Evolutionary conservation across 2,888 invertebrate genomes (phyloP).

Genomic region (Papilio elwesi): DNA sequence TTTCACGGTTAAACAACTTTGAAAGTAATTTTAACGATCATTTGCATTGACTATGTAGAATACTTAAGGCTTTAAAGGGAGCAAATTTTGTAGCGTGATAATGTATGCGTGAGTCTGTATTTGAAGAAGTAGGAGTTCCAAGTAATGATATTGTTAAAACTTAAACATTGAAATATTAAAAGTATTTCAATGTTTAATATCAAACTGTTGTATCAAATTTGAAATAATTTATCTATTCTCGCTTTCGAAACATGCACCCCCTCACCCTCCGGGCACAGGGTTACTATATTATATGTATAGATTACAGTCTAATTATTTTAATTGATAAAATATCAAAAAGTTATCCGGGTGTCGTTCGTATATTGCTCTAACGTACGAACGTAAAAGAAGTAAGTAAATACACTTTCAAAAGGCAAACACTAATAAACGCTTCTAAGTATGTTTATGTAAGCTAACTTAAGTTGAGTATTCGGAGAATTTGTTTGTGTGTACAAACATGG

Average conservation of each 20-base stretch:
- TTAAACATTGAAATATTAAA: too few species aligned
- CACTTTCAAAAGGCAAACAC: background rate
- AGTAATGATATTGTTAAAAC: too few species aligned
- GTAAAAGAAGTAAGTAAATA: background rate
- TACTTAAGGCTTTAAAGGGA: background rate
- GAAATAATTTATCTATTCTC: too few species aligned
- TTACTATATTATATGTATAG: too few species aligned
- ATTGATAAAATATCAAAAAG: background rate
- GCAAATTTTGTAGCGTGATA: background rate
- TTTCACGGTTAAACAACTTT: background rate
- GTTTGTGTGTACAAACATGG: constrained; percentile 6
- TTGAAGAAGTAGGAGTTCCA: too few species aligned
- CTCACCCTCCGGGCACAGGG: background rate
- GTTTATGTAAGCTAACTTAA: background rate
- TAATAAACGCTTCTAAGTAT: background rate
- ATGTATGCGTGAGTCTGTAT: too few species aligned
- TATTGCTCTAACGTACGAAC: background rate
- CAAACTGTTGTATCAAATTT: too few species aligned
- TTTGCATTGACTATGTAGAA: background rate
- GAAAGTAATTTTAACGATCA: constrained; percentile 1
- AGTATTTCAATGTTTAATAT: too few species aligned
- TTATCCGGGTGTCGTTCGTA: background rate
- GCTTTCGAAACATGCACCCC: too few species aligned
- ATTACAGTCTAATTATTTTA: too few species aligned
- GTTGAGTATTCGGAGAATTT: constrained; percentile 1